Evolutionary conservation across 2,797 vertebrate genomes (phyloP).

Genomic region (Ptychadena robeensis): DNA sequence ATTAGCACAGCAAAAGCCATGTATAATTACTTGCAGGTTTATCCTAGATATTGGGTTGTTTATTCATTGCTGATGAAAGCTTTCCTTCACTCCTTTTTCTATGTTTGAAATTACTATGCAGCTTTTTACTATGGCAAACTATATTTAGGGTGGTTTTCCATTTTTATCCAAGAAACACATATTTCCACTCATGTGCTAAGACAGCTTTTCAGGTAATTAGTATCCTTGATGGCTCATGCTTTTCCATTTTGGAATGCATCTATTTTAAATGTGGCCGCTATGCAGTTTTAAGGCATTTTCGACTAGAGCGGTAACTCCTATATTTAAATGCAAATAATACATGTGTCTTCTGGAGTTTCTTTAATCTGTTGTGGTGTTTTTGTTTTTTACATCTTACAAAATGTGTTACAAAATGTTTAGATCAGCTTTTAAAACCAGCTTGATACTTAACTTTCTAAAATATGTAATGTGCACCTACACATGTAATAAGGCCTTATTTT

Average conservation of each 20-base stretch:
- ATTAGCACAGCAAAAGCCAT: constrained; percentile 36
- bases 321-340: too few relatives aligned
- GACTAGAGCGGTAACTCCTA: too few relatives aligned
- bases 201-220: neutral
- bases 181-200: neutral
- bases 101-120: neutral
- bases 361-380: too few relatives aligned
- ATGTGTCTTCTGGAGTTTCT: too few relatives aligned
- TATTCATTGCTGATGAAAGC: neutral
- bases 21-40: constrained; percentile 48
- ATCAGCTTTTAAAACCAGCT: too few relatives aligned
- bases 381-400: too few relatives aligned
- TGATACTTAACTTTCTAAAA: too few relatives aligned
- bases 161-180: neutral
- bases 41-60: constrained; percentile 21
- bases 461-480: too few relatives aligned
- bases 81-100: neutral
- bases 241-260: too few relatives aligned
- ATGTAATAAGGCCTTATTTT: too few relatives aligned
- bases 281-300: too few relatives aligned
- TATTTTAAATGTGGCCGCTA: neutral
- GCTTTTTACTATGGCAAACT: neutral
- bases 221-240: neutral
- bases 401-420: too few relatives aligned
- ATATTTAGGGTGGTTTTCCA: neutral